These are phyloP conservation scores for Oenanthe oenanthe DNA, from an alignment of 2,113 vertebrate species.

Conservation along the genomic window DNA sequence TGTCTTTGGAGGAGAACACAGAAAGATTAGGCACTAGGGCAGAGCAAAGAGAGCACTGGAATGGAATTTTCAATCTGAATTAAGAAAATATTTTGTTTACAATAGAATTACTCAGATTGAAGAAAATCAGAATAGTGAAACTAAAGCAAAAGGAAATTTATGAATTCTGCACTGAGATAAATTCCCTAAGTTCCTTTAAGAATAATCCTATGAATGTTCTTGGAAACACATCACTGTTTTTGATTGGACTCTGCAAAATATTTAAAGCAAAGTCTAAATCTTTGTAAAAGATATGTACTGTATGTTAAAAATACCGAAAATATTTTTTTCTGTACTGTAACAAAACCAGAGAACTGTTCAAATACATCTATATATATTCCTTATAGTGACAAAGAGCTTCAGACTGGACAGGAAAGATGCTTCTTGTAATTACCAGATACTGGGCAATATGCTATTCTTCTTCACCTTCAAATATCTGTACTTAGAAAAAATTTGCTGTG, in stretches of 20 bases:
- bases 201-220: neutral
- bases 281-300: neutral
- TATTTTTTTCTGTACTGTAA: neutral
- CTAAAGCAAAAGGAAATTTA: neutral
- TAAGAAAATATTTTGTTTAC: neutral
- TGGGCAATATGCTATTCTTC: neutral
- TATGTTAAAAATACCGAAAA: neutral
- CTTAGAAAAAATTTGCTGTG: neutral
- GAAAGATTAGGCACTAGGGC: neutral
- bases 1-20: neutral
- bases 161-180: neutral
- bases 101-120: neutral
- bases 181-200: neutral
- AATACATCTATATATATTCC: neutral
- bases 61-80: neutral
- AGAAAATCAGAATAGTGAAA: neutral
- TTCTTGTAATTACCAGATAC: neutral
- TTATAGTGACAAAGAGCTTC: neutral
- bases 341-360: neutral
- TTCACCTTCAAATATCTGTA: slow-evolving; percentile 17
- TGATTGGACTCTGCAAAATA: neutral
- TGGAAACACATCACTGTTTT: neutral
- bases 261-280: neutral
- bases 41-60: neutral
- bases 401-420: neutral